Evolutionary conservation across 92 coral and sea anemone species (phyloP).

Genomic region (Umimayanthus kanabou): DNA sequence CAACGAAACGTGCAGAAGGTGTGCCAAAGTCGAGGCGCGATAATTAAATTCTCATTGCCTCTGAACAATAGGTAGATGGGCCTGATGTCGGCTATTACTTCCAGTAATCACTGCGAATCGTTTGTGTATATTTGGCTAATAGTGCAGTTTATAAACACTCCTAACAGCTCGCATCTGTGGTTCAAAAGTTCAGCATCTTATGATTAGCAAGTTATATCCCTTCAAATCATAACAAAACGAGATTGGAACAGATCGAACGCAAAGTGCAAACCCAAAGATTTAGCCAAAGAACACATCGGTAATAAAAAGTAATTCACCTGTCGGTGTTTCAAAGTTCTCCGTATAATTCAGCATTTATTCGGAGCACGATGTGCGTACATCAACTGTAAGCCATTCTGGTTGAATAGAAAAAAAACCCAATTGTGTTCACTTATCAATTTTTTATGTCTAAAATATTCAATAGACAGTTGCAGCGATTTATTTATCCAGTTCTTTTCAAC

Average conservation of each 20-base stretch:
- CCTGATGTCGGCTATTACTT: constrained; percentile 18
- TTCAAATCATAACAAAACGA: neutral
- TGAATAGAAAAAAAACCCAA: neutral
- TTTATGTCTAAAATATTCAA: neutral
- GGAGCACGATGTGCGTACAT: neutral
- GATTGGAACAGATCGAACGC: neutral
- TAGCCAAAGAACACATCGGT: neutral
- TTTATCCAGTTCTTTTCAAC: neutral
- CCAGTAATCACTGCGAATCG: constrained; percentile 8
- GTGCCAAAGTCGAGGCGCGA: constrained; percentile 17
- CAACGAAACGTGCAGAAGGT: constrained; percentile 23
- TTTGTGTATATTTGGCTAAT: constrained; percentile 25
- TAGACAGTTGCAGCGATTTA: neutral
- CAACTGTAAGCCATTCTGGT: neutral
- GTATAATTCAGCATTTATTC: no score
- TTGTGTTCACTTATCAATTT: neutral
- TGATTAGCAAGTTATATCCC: neutral
- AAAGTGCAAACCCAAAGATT: neutral
- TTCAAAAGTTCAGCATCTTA: neutral
- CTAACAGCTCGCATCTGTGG: neutral
- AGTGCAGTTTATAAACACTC: constrained; percentile 23
- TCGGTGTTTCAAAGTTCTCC: neutral
- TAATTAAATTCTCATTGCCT: constrained; percentile 20
- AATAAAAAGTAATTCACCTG: neutral
- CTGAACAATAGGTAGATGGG: neutral